Conservation (phyloP, 2,888 invertebrate species). For the Ernsta delagoae region DNA sequence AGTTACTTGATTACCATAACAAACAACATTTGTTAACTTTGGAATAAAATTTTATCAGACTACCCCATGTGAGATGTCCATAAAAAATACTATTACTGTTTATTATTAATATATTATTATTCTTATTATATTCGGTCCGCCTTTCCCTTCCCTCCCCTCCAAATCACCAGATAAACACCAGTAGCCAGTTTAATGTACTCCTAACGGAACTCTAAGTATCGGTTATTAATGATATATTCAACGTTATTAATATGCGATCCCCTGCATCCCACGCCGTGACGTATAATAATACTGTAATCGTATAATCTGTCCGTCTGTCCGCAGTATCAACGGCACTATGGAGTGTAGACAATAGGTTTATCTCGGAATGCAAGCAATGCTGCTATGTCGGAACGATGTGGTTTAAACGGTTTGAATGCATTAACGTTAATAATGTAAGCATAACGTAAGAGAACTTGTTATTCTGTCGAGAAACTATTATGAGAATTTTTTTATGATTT, state of each 20-base stretch:
- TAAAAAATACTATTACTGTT: too few species aligned
- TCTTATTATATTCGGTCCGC: too few species aligned
- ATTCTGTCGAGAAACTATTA: neutral
- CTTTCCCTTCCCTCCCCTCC: neutral
- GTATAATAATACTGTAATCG: too few species aligned
- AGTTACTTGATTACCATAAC: too few species aligned
- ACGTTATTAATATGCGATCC: conserved; percentile 51
- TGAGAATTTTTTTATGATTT: neutral
- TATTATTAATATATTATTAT: too few species aligned
- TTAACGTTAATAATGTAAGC: conserved; percentile 40
- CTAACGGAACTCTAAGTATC: conserved; percentile 46
- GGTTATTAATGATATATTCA: conserved; percentile 59
- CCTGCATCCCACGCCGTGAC: conserved; percentile 53
- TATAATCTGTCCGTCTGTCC: conserved; percentile 51
- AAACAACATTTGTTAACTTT: too few species aligned
- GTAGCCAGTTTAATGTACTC: neutral
- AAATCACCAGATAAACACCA: neutral
- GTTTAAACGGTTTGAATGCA: conserved; percentile 44
- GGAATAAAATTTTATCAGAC: too few species aligned
- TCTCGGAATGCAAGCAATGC: conserved; percentile 66
- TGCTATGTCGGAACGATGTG: conserved; percentile 48
- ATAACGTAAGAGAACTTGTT: neutral
- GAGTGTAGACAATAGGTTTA: conserved; percentile 59
- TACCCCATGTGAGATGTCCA: too few species aligned
- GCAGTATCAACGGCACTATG: conserved; percentile 36